Evolutionary conservation across 2,797 vertebrate genomes (phyloP), one percentile per base, ranked within the genome.

Genomic region (Emys orbicularis): DNA sequence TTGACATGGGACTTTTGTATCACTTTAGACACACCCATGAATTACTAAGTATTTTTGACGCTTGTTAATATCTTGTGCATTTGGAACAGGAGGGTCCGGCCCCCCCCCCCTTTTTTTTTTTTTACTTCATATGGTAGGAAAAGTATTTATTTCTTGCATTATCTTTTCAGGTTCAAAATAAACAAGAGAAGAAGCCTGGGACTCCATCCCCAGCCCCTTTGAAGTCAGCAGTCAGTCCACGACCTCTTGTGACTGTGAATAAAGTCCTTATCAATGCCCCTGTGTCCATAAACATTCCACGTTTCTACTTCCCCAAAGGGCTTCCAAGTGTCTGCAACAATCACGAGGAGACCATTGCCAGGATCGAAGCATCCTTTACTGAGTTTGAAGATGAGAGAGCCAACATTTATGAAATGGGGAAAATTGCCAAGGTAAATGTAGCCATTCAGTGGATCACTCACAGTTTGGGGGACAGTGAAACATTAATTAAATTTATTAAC

Each of bases 241-340:
- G 44, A 87, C 97, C 98, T 80, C 98, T 97, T 90, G 96, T 97
- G 91, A 97, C 96, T 94, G 98, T 96, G 97, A 98, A 98, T 96
- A 98, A 99, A 85, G 97, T 98, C 97, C 96, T 93, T 92, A 98
- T 98, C 90, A 98, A 98, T 93, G 98, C 98, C 86, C 97, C 99
- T 41, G 97, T 99, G 91, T 98, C 99, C 81, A 93, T 99, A 99
- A 99, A 99, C 99, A 99, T 99, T 99, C 99, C 99, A 99, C 99
- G 98, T 98, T 99, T 99, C 99, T 99, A 99, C 98, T 99, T 99
- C 98, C 99, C 99, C 90, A 99, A 98, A 97, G 99, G 99, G 97
- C 99, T 99, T 87, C 99, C 99, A 1, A 99, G 98, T 97, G 92
- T 98, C 97, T 98, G 97, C 92, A 90, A 93, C 96, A 99, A 98